phyloP scores from a whole-genome alignment of 2,888 invertebrate genomes.

The Formica aserva region DNA sequence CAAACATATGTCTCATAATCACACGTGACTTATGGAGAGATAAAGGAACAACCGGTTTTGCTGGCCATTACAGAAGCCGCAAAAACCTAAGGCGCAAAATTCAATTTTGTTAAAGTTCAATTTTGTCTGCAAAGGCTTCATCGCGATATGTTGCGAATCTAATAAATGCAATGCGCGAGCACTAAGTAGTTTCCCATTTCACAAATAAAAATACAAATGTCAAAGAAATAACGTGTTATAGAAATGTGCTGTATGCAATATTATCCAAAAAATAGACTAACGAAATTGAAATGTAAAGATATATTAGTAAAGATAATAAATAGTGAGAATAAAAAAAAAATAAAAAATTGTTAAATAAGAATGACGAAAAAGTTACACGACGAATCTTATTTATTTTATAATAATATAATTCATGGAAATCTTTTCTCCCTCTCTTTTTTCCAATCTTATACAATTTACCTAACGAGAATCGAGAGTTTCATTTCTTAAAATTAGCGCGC shows the following conservation, averaged over 20 bases:
- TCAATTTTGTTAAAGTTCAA: constrained; percentile 60
- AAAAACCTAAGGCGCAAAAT: constrained; percentile 71
- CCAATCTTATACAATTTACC: not conserved
- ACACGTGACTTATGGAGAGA: constrained; percentile 62
- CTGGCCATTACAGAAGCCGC: constrained; percentile 67
- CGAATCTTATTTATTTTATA: not conserved
- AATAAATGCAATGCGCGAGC: constrained; percentile 65
- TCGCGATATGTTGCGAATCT: constrained; percentile 71
- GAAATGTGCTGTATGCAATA: constrained; percentile 46
- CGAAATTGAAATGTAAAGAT: not conserved
- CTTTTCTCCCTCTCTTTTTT: not conserved
- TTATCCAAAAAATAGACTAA: not conserved
- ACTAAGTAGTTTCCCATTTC: constrained; percentile 3
- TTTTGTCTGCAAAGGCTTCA: constrained; percentile 80
- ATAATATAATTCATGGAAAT: not conserved
- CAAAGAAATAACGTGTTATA: constrained; percentile 59
- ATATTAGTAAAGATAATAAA: not conserved
- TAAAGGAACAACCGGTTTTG: constrained; percentile 49
- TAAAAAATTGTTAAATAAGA: not conserved
- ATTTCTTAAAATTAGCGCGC: not conserved
- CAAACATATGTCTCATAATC: constrained; percentile 5
- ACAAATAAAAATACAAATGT: not conserved
- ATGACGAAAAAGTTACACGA: not conserved
- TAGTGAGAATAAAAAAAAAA: not conserved
- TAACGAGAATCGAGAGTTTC: constrained; percentile 4